phyloP scores from a whole-genome alignment of 2,797 vertebrate genomes.

The Alcedo atthis region DNA sequence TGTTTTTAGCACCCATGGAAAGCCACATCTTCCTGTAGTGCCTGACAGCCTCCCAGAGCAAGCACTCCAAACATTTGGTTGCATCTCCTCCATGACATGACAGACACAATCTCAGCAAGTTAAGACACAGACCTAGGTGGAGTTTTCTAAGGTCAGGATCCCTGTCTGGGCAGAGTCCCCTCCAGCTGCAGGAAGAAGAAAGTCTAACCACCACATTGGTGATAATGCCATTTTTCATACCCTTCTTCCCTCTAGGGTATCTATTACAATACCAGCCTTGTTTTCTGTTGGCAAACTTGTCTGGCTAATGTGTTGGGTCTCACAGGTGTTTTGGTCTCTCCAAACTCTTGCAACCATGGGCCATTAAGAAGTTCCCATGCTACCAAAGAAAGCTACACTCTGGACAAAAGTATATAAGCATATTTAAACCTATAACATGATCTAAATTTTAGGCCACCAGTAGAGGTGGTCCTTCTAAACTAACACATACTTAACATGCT shows the following conservation, averaged over 20 bases:
- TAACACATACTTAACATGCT: neutral
- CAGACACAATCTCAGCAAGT: constrained; percentile 34
- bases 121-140: neutral
- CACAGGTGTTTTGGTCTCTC: constrained; percentile 18
- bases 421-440: neutral
- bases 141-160: constrained; percentile 42
- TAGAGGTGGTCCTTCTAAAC: neutral
- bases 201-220: constrained; percentile 1
- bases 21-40: neutral
- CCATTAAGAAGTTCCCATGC: neutral
- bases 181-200: constrained; percentile 59
- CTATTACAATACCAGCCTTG: constrained; percentile 34
- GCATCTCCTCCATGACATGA: neutral
- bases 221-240: constrained; percentile 2
- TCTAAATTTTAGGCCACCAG: neutral
- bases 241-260: constrained; percentile 34
- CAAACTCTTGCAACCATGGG: neutral
- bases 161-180: constrained; percentile 35
- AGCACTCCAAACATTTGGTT: neutral
- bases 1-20: neutral
- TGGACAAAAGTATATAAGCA: neutral
- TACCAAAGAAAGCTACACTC: neutral
- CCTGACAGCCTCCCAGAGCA: neutral
- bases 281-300: constrained; percentile 25
- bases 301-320: neutral